Conservation (phyloP, 2,113 vertebrate species). For the Plotosus lineatus region DNA sequence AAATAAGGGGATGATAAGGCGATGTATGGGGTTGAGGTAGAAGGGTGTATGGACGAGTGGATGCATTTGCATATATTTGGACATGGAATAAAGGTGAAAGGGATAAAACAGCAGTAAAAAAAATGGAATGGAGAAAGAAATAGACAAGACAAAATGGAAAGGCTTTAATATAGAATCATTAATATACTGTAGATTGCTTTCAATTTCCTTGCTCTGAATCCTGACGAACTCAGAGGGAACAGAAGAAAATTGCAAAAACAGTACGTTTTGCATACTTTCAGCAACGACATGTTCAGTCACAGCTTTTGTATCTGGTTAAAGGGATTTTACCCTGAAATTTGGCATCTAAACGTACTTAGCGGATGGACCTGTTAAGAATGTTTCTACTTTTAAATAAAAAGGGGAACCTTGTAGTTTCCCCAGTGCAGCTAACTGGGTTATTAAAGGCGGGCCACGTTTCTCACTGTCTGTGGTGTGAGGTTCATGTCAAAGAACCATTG, state of each 20-base stretch:
- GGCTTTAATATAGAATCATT: slow-evolving; percentile 34
- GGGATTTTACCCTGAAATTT: not conserved
- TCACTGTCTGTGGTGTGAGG: too few species aligned
- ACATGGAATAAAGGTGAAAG: not conserved
- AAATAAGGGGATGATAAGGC: slow-evolving; percentile 21
- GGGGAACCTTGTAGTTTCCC: not conserved
- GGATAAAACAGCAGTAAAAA: slow-evolving; percentile 15
- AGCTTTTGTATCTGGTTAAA: not conserved
- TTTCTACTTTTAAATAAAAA: not conserved
- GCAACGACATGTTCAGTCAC: not conserved
- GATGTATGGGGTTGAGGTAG: not conserved
- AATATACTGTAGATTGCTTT: slow-evolving; percentile 18
- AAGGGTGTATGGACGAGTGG: slow-evolving; percentile 9
- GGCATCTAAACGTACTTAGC: not conserved
- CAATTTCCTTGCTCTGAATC: slow-evolving; percentile 29
- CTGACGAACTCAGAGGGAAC: not conserved
- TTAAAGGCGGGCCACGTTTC: too few species aligned
- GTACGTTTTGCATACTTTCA: not conserved
- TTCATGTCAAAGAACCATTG: too few species aligned
- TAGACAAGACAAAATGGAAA: slow-evolving; percentile 13
- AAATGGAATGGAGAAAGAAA: slow-evolving; percentile 24
- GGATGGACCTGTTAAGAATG: not conserved
- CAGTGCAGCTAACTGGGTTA: too few species aligned
- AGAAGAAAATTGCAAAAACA: not conserved
- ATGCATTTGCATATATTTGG: not conserved